Conservation (phyloP, 2,113 vertebrate species). For the Arothron firmamentum region DNA sequence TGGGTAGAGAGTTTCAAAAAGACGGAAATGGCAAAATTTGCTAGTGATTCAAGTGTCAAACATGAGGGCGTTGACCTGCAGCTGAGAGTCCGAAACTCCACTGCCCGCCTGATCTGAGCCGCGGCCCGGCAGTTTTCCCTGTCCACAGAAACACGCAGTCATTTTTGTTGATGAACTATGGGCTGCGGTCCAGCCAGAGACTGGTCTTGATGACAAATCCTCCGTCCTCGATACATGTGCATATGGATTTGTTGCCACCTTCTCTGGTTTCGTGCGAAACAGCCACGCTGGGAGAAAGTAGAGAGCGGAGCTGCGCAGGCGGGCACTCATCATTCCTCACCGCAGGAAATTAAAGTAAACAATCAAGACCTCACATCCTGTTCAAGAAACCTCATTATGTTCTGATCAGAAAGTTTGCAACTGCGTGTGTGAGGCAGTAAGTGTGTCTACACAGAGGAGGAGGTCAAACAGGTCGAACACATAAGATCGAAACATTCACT, state of each 20-base stretch:
- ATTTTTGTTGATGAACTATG: no score
- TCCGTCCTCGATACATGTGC: constrained; percentile 36
- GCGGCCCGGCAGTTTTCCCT: constrained; percentile 33
- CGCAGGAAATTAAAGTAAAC: constrained; percentile 75
- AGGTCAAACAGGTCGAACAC: neutral
- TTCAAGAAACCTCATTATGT: constrained; percentile 53
- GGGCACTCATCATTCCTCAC: constrained; percentile 64
- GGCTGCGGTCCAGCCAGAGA: no score
- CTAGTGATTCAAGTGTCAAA: constrained; percentile 73
- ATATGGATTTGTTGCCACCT: constrained; percentile 14
- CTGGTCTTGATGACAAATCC: constrained; percentile 36
- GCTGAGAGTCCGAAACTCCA: constrained; percentile 67
- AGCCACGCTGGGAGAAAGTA: constrained; percentile 41
- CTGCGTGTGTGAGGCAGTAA: constrained; percentile 12
- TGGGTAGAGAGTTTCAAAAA: constrained; percentile 39
- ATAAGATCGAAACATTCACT: no score
- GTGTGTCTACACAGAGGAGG: neutral
- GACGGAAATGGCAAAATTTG: constrained; percentile 75
- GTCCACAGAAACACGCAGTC: constrained; percentile 22
- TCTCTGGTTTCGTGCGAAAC: constrained; percentile 30
- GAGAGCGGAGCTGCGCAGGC: constrained; percentile 32
- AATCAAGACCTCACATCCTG: constrained; percentile 73
- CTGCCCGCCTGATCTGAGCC: constrained; percentile 52
- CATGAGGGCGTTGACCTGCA: constrained; percentile 63
- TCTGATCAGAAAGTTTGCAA: constrained; percentile 46